Evolutionary conservation across 2,797 vertebrate genomes (phyloP).

Genomic region (Sciurus vulgaris): DNA sequence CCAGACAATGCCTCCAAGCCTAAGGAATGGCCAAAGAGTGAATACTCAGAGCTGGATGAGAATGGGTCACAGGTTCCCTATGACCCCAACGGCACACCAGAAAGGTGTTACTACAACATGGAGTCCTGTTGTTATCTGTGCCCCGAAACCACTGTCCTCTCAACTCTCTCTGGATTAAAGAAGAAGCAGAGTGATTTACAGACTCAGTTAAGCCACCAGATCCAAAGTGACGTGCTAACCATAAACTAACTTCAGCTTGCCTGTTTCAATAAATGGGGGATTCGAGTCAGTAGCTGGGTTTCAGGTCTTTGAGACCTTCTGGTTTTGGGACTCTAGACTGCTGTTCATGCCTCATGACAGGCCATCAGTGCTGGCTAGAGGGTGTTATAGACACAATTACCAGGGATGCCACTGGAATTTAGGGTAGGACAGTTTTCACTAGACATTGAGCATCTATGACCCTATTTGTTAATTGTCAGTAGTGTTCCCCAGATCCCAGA

Average conservation of each 20-base stretch:
- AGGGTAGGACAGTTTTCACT: background rate
- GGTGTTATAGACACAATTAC: background rate
- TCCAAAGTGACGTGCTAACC: constrained; percentile 98
- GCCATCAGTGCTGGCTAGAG: background rate
- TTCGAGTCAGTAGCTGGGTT: background rate
- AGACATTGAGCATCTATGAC: background rate
- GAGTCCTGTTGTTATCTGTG: constrained; percentile 97
- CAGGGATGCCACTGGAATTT: background rate
- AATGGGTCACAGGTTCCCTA: constrained; percentile 96
- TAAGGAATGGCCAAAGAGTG: constrained; percentile 99
- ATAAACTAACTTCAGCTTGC: constrained; percentile 92
- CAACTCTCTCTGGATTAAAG: constrained; percentile 95
- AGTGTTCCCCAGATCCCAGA: background rate
- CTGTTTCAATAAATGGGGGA: background rate
- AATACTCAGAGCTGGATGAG: constrained; percentile 98
- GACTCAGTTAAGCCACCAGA: constrained; percentile 98
- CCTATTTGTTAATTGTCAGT: background rate
- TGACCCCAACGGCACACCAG: constrained; percentile 97
- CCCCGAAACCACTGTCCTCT: constrained; percentile 97
- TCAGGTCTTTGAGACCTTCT: background rate
- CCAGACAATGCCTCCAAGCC: constrained; percentile 98
- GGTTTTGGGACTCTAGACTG: background rate
- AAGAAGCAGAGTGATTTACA: constrained; percentile 98
- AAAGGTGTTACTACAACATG: constrained; percentile 98
- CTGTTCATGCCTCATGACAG: background rate